Base-by-base conservation (phyloP, 2,888 invertebrate genomes). In the Xylota sylvarum region DNA sequence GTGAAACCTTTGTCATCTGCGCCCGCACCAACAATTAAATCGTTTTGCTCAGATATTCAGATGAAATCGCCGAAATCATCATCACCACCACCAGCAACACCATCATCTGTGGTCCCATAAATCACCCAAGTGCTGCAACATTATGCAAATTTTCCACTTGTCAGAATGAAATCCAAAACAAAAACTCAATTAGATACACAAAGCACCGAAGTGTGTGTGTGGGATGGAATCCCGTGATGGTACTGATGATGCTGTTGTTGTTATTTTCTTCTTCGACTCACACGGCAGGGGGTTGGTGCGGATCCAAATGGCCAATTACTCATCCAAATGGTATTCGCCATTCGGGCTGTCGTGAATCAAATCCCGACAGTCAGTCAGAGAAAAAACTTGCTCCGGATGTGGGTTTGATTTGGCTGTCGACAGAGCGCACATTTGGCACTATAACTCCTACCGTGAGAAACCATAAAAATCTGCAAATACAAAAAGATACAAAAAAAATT, bases 71-170 rank as follows among this genome's bases (percentile, higher is more conserved):
- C n/a, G 50, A 30, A 14, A 62, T 40, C 55, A 64, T 67, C 74
- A 7, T 17, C 27, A 10, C 12, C 10, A 7, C 0, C 17, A 37
- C 27, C 27, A 35, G 55, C 37, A 50, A 46, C 76, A 65, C 46
- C 70, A 79, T 64, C 79, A 62, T 72, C 77, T 55, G 74, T 43
- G 81, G 69, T 65, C 60, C 1, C 43, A 76, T 76, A 80, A 85
- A 76, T 85, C 80, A 72, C 58, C 60, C 43, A 35, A 5, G 9
- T 83, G 83, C 55, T 67, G 76, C 76, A 85, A 80, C 65, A 65
- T 72, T 76, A 80, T 85, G 85, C 80, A 85, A 85, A 80, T 85
- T 80, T 80, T 72, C 40, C 65, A 58, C 76, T 76, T 76, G 69
- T 70, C 85, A 70, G 76, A 69, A 65, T 69, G 30, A 32, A 60